Evolutionary conservation across 2,888 invertebrate genomes (phyloP).

Genomic region (Coelopa pilipes): DNA sequence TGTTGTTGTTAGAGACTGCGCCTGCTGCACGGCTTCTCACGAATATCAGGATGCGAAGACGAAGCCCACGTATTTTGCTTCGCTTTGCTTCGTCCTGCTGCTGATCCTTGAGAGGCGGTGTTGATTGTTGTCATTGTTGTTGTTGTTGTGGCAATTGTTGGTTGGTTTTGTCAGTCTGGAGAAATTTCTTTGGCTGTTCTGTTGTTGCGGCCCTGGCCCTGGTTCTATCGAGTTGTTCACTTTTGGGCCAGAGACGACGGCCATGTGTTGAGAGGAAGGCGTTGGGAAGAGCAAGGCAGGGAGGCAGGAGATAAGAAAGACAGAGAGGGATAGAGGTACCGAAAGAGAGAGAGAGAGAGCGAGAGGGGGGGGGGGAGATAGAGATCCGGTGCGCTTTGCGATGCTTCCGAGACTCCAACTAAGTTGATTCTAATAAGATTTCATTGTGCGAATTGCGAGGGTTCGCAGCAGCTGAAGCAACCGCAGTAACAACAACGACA

Average conservation of each 20-base stretch:
- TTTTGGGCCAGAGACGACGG: conserved; percentile 3
- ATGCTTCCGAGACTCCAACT: background rate
- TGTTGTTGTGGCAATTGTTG: background rate
- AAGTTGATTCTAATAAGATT: conserved; percentile 15
- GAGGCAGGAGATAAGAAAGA: background rate
- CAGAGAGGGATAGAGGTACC: background rate
- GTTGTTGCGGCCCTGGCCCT: background rate
- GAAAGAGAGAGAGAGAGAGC: background rate
- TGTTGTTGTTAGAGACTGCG: background rate
- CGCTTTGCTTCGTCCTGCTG: too few species aligned
- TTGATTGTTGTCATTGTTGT: background rate
- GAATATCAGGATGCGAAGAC: conserved; percentile 8
- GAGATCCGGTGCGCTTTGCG: conserved; percentile 2
- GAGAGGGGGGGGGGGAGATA: background rate
- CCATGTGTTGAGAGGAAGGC: background rate
- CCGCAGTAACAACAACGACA: background rate
- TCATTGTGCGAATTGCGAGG: background rate
- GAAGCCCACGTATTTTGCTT: too few species aligned
- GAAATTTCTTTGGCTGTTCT: background rate
- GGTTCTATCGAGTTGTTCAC: conserved; percentile 29
- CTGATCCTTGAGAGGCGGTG: background rate
- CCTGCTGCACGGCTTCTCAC: conserved; percentile 22
- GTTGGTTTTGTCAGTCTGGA: background rate
- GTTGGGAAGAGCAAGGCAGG: too few species aligned
- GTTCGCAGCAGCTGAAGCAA: background rate